Evolutionary conservation across 30 jellyfish, hydroid and myxozoan species (phyloP).

Genomic region (Euphysa ruthae): DNA sequence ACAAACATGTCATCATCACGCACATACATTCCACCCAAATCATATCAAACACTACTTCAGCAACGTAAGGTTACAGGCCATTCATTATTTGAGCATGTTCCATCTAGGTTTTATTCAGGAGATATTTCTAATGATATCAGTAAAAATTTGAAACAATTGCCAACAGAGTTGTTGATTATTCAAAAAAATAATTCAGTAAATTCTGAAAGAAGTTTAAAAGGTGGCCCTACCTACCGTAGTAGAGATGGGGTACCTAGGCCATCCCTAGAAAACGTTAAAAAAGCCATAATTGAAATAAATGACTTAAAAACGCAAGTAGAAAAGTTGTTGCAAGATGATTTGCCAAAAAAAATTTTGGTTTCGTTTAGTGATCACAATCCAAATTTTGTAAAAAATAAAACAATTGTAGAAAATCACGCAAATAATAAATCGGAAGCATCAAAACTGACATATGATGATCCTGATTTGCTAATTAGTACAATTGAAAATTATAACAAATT

Average conservation of each 20-base stretch:
- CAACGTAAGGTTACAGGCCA: conserved; percentile 25
- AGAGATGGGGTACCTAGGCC: conserved; percentile 6
- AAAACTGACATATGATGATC: too few relatives aligned
- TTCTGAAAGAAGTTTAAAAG: neutral
- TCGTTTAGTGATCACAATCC: too few relatives aligned
- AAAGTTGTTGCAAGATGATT: neutral
- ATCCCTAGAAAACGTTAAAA: conserved; percentile 12
- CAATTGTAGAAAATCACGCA: too few relatives aligned
- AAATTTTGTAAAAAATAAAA: too few relatives aligned
- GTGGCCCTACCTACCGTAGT: neutral
- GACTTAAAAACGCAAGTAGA: conserved; percentile 19
- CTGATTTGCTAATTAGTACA: too few relatives aligned
- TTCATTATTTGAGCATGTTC: neutral
- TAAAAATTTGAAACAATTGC: neutral
- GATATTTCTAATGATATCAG: neutral
- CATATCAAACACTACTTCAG: conserved; percentile 12
- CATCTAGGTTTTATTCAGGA: neutral
- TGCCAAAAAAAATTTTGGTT: too few relatives aligned
- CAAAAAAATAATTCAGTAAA: neutral
- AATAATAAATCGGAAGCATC: too few relatives aligned
- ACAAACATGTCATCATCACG: conserved; percentile 11
- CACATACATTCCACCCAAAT: conserved; percentile 6
- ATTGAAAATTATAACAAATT: too few relatives aligned
- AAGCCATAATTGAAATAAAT: conserved; percentile 2
- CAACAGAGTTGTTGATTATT: neutral